These are phyloP conservation scores for Camelus dromedarius DNA, from an alignment of 2,113 vertebrate genomes.

Conservation along the genomic window DNA sequence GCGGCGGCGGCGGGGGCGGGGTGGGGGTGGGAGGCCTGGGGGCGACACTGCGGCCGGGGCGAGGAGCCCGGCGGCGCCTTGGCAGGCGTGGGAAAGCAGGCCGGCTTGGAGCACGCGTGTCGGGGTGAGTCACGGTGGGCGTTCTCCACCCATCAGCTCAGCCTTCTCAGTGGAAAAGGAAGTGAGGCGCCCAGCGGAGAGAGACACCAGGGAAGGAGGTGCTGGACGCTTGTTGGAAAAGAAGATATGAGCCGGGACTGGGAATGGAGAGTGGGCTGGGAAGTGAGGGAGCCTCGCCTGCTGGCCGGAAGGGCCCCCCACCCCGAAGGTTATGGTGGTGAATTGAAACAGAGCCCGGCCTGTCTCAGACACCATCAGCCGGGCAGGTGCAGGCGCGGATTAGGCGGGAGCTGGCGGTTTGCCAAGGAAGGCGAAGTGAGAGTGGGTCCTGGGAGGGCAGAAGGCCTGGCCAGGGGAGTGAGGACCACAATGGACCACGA, in stretches of 20 bases:
- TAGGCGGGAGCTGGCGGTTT: not conserved
- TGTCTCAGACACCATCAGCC: not conserved
- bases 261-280: not conserved
- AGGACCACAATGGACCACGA: not conserved
- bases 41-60: not conserved
- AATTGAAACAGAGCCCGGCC: not conserved
- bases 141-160: not conserved
- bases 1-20: no score
- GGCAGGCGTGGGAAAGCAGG: no score
- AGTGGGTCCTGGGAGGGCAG: not conserved
- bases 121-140: fast-evolving
- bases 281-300: not conserved
- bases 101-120: not conserved
- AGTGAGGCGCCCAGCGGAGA: fast-evolving
- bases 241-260: not conserved
- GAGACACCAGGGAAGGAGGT: not conserved
- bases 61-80: no score
- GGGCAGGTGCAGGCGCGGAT: not conserved
- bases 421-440: constrained; percentile 35
- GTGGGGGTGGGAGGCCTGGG: no score
- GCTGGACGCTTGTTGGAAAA: not conserved
- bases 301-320: not conserved
- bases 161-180: not conserved
- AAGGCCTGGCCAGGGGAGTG: not conserved
- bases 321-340: not conserved